Conservation (phyloP, 2,113 vertebrate species). For the Neolamprologus fasciatus region DNA sequence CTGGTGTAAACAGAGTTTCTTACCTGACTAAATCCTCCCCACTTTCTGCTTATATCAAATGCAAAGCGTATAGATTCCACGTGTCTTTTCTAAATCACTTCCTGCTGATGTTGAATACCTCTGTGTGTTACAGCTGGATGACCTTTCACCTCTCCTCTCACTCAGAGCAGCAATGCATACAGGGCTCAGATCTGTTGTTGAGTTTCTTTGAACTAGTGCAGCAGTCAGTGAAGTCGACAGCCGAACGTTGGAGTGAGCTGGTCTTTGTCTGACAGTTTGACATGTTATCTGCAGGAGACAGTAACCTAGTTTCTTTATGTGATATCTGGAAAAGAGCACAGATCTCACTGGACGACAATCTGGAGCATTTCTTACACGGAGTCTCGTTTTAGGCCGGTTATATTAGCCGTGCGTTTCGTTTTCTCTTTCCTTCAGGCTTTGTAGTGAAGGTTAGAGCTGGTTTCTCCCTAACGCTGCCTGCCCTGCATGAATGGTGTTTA, state of each 20-base stretch:
- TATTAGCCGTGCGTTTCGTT: not conserved
- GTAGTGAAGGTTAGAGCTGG: not conserved
- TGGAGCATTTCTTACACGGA: not conserved
- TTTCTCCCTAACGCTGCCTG: not conserved
- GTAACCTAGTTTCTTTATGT: slow-evolving; percentile 24
- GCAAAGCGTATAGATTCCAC: not conserved
- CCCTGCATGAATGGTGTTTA: slow-evolving; percentile 68
- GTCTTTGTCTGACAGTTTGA: not conserved
- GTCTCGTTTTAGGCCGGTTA: not conserved
- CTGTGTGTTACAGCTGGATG: slow-evolving; percentile 39
- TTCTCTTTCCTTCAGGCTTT: not conserved
- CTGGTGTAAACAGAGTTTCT: not conserved
- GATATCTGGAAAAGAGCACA: slow-evolving; percentile 6
- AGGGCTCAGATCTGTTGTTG: not conserved
- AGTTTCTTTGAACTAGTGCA: not conserved
- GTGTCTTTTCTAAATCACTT: not conserved
- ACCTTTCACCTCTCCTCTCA: slow-evolving; percentile 22
- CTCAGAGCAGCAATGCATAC: not conserved
- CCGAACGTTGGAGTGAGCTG: not conserved
- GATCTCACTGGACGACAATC: slow-evolving; percentile 11
- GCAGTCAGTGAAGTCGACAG: not conserved
- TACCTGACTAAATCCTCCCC: not conserved
- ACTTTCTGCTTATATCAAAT: not conserved
- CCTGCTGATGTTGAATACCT: not conserved
- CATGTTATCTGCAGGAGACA: not conserved